These are phyloP conservation scores for Nephrotoma flavescens DNA, from an alignment of 2,888 invertebrate genomes.

Conservation along the genomic window DNA sequence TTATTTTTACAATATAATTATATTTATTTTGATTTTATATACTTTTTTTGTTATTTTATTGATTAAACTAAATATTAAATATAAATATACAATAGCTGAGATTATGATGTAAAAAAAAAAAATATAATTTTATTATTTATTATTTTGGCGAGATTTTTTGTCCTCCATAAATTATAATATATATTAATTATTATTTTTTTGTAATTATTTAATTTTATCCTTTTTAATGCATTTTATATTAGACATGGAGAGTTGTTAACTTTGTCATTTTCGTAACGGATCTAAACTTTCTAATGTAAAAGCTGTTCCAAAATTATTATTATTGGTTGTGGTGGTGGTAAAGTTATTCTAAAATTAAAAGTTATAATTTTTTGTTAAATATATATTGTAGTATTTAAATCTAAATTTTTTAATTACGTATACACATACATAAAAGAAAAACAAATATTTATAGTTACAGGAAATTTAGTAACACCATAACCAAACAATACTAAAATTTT, in stretches of 20 bases:
- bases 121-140: background rate
- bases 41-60: background rate
- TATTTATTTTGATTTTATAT: background rate
- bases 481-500: background rate
- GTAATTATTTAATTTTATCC: background rate
- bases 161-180: background rate
- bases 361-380: constrained; percentile 10
- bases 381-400: constrained; percentile 13
- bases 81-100: background rate
- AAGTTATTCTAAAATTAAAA: constrained; percentile 63
- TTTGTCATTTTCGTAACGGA: constrained; percentile 57
- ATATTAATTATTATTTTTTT: background rate
- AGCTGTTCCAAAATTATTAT: constrained; percentile 44
- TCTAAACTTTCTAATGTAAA: constrained; percentile 89
- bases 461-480: background rate
- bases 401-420: constrained; percentile 5
- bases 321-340: constrained; percentile 42
- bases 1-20: background rate
- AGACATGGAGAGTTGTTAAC: background rate
- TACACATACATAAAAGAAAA: background rate
- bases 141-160: background rate
- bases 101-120: background rate
- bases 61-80: background rate
- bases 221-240: background rate
- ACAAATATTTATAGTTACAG: constrained; percentile 4